Evolutionary conservation across 2,888 invertebrate genomes (phyloP), one percentile per base, ranked within the genome.

Genomic region (Zygothrica quintamaculata): DNA sequence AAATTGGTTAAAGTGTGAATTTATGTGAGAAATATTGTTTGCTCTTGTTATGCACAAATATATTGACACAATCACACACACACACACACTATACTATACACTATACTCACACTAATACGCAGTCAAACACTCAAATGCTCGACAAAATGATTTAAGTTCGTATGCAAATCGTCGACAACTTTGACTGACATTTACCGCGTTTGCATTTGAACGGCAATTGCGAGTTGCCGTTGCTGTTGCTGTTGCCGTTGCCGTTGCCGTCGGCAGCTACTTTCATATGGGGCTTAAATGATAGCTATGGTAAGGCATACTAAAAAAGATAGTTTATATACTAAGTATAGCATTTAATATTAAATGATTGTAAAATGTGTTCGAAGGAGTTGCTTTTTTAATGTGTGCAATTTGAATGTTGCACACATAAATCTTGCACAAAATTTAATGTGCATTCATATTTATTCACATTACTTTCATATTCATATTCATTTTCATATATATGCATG

Each of bases 21-120:
- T 90, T 90, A 90, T 90, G 90, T 90, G 90, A 88, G 90, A 90
- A 90, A 90, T 90, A 86, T 82, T 85, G 80, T 89, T 88, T 89
- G 82, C 72, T 89, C 86, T 88, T 89, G 87, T 87, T 88, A 71
- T 81, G 77, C 76, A 74, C 86, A 74, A 64, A 67, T 65, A 58
- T 51, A 57, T 59, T 33, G 39, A 52, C 40, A 44, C 36, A 53
- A 31, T 60, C 48, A 40, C 43, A 15, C 18, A 52, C 37, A 18
- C 56, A n/a, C 50, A 36, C 44, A 26, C 39, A 40, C 33, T n/a
- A n/a, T n/a, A n/a, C n/a, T n/a, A 57, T 33, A 5, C 8, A 43
- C 18, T 40, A 25, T 16, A 52, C 56, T 36, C 48, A 22, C 50
- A 50, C 33, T 43, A 47, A 46, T 26, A 44, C 51, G 37, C 36